These are phyloP conservation scores for Myotis lucifugus DNA, from an alignment of 2,113 vertebrate genomes.

Conservation along the genomic window DNA sequence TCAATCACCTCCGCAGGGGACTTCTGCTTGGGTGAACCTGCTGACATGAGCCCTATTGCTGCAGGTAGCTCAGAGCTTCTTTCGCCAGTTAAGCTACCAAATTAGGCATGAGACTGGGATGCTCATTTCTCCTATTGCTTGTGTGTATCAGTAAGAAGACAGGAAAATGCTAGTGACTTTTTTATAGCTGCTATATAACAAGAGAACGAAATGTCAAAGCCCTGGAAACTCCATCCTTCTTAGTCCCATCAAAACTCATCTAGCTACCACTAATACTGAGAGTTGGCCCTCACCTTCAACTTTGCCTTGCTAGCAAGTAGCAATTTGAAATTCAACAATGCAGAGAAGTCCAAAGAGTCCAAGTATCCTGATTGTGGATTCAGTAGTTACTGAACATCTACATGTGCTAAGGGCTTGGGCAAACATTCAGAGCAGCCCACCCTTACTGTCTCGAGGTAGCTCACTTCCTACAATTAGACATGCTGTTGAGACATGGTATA, in stretches of 20 bases:
- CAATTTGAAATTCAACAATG: slow-evolving; percentile 52
- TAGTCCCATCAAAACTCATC: slow-evolving; percentile 54
- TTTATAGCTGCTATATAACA: slow-evolving; percentile 88
- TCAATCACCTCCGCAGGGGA: slow-evolving; percentile 90
- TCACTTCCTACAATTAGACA: neutral
- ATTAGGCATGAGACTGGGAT: slow-evolving; percentile 96
- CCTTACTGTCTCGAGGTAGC: neutral
- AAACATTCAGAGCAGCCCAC: neutral
- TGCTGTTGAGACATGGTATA: neutral
- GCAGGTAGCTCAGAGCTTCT: slow-evolving; percentile 91
- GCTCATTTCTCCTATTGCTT: slow-evolving; percentile 90
- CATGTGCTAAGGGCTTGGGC: neutral
- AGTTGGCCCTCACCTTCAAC: slow-evolving; percentile 59
- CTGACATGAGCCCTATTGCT: slow-evolving; percentile 92
- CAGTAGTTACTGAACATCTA: neutral
- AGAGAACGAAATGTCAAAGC: slow-evolving; percentile 93
- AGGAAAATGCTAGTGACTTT: slow-evolving; percentile 88
- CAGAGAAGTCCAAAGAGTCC: neutral
- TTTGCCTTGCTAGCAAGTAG: slow-evolving; percentile 20
- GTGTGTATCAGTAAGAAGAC: slow-evolving; percentile 90
- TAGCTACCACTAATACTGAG: neutral
- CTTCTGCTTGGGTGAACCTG: slow-evolving; percentile 94
- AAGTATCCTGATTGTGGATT: neutral
- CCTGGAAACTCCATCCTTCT: slow-evolving; percentile 90
- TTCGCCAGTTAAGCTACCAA: slow-evolving; percentile 96